Conservation (phyloP, 2,797 vertebrate genomes). For the Neoniphon sammara region DNA sequence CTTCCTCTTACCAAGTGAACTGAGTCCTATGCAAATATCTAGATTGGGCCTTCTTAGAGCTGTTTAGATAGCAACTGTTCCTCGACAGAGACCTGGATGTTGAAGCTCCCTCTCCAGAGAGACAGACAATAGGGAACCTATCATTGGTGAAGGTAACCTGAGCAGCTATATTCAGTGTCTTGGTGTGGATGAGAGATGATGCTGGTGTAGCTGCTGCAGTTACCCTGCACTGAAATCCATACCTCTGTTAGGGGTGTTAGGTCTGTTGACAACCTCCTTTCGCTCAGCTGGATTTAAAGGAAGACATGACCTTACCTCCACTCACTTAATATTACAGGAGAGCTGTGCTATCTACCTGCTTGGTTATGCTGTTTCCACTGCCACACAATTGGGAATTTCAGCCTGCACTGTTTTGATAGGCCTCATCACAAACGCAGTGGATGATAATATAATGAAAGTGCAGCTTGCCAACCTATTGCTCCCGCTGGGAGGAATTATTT, state of each 20-base stretch:
- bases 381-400: conserved; percentile 7
- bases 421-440: conserved; percentile 16
- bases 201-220: conserved; percentile 64
- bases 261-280: conserved; percentile 58
- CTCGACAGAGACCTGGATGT: conserved; percentile 43
- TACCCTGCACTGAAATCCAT: conserved; percentile 74
- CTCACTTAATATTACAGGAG: conserved; percentile 32
- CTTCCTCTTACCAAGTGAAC: no score
- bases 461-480: neutral
- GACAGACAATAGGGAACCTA: conserved; percentile 62
- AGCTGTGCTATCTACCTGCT: conserved; percentile 7
- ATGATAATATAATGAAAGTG: conserved; percentile 1
- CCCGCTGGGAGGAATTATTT: neutral
- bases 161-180: conserved; percentile 82
- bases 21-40: conserved; percentile 9
- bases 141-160: conserved; percentile 74
- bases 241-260: conserved; percentile 59
- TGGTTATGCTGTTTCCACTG: neutral
- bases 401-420: neutral
- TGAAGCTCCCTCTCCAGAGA: conserved; percentile 56
- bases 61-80: conserved; percentile 22
- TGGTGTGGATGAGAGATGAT: conserved; percentile 70
- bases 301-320: conserved; percentile 42
- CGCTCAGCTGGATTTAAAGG: conserved; percentile 58
- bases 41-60: neutral